phyloP scores from a whole-genome alignment of 2,888 invertebrate species.

The Strigamia crassipes region DNA sequence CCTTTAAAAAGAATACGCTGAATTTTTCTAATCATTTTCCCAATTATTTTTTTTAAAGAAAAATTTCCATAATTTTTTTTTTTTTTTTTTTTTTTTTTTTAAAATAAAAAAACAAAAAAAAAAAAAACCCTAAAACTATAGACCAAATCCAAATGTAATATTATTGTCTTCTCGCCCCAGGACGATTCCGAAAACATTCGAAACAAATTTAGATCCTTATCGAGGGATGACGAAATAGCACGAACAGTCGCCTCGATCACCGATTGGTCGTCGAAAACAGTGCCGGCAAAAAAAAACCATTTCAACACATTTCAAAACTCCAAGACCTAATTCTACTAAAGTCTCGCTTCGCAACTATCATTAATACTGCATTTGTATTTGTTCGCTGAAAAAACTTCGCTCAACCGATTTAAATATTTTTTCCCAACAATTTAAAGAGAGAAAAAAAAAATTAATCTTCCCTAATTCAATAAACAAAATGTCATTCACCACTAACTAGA shows the following conservation, averaged over 20 bases:
- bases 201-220: not conserved
- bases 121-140: not conserved
- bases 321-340: not conserved
- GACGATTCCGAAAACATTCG: not conserved
- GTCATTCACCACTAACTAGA: not conserved
- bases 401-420: no score
- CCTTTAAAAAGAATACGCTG: not conserved
- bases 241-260: not conserved
- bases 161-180: not conserved
- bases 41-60: not conserved
- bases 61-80: not conserved
- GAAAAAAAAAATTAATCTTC: not conserved
- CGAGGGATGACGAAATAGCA: not conserved
- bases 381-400: not conserved
- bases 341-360: not conserved
- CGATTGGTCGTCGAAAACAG: not conserved
- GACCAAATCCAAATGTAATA: not conserved
- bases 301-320: not conserved
- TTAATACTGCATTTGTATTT: not conserved
- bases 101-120: not conserved
- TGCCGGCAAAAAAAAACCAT: not conserved
- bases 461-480: not conserved
- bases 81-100: conserved; percentile 17
- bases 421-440: no score
- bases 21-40: not conserved